Evolutionary conservation across 2,113 vertebrate genomes (phyloP).

Genomic region (Talpa occidentalis): DNA sequence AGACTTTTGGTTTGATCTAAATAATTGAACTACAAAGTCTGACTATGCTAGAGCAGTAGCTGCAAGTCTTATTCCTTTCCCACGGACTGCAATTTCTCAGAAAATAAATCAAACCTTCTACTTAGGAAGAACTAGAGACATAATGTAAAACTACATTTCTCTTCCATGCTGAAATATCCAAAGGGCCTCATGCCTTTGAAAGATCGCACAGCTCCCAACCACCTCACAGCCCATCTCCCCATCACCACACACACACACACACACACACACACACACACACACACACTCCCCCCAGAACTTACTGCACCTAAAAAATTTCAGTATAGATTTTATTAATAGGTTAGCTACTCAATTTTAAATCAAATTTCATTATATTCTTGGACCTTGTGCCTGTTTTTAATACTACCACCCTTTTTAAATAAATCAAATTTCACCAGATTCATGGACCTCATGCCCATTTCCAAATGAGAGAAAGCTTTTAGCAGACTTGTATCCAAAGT

Average conservation of each 20-base stretch:
- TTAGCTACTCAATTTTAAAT: not conserved
- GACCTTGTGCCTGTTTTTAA: not conserved
- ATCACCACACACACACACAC: not conserved
- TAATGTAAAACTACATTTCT: not conserved
- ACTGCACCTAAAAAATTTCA: not conserved
- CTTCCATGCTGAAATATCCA: not conserved
- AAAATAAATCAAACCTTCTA: not conserved
- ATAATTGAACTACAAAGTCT: slow-evolving; percentile 27
- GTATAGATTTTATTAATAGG: not conserved
- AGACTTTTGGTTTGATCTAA: not conserved
- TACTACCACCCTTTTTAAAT: not conserved
- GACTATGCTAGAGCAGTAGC: not conserved
- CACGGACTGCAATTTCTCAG: not conserved
- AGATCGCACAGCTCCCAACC: not conserved
- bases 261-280: not conserved
- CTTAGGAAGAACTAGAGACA: not conserved
- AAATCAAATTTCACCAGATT: not conserved
- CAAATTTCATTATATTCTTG: not conserved
- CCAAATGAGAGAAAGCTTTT: not conserved
- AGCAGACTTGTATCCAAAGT: not conserved
- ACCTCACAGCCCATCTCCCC: not conserved
- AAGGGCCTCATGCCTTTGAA: not conserved
- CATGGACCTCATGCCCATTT: not conserved
- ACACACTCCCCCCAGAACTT: not conserved
- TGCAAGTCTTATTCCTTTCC: not conserved